Conservation (phyloP, 2,113 vertebrate genomes). For the Etheostoma spectabile region DNA sequence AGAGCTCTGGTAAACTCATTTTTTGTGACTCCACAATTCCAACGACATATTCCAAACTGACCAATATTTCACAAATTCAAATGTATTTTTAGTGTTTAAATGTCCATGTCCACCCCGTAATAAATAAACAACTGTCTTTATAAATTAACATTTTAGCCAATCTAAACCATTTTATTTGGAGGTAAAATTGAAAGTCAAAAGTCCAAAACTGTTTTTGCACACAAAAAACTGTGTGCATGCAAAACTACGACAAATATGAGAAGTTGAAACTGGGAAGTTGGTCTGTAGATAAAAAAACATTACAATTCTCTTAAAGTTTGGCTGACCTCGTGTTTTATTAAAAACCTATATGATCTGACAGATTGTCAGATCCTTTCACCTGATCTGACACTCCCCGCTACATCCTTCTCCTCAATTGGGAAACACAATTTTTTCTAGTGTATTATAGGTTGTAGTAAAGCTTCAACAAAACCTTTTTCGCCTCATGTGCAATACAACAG, state of each 20-base stretch:
- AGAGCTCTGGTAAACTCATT: background rate
- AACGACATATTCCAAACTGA: background rate
- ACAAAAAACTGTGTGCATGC: background rate
- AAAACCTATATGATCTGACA: background rate
- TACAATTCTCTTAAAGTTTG: background rate
- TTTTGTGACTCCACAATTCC: background rate
- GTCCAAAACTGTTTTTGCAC: background rate
- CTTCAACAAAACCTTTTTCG: background rate
- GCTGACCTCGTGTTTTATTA: background rate
- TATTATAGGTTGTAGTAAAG: conserved; percentile 12
- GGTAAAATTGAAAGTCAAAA: background rate
- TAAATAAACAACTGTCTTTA: background rate
- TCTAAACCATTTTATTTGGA: background rate
- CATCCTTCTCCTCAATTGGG: background rate
- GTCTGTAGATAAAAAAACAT: background rate
- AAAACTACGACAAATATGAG: background rate
- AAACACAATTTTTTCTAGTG: background rate
- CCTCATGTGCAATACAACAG: conserved; percentile 22
- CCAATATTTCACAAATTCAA: background rate
- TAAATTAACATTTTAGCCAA: background rate
- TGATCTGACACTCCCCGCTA: background rate
- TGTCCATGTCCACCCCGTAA: background rate
- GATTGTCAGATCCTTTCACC: background rate
- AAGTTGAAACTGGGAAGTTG: background rate
- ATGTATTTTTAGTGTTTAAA: background rate